phyloP scores from a whole-genome alignment of 1,140 invertebrate genomes.

The Polypedilum vanderplanki region DNA sequence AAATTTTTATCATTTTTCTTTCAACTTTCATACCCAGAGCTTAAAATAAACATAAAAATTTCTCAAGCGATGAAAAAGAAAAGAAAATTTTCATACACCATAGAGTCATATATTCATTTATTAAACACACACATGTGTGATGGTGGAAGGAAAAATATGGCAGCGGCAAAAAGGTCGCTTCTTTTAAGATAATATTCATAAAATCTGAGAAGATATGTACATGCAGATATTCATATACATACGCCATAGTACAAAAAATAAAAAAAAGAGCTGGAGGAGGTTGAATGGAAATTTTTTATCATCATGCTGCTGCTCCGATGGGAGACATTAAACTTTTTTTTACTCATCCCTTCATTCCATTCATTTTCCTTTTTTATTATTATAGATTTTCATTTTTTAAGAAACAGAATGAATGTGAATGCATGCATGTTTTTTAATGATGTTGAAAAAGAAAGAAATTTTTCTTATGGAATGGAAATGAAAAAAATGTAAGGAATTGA shows the following conservation, averaged over 20 bases:
- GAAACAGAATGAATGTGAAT: background rate
- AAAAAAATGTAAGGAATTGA: no score
- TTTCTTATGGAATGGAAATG: no score
- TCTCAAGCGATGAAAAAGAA: background rate
- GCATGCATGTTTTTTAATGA: no score
- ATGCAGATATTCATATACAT: background rate
- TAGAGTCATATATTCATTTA: conserved; percentile 1
- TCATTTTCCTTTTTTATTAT: background rate
- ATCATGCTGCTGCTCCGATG: background rate
- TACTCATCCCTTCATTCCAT: background rate
- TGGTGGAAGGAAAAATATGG: background rate
- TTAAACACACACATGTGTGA: background rate
- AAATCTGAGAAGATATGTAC: conserved; percentile 17
- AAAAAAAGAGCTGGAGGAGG: background rate
- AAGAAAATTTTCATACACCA: background rate
- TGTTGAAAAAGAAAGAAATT: no score
- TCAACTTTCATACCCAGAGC: no score
- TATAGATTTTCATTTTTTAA: background rate
- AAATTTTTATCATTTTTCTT: no score
- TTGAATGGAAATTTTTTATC: background rate
- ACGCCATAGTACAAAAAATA: background rate
- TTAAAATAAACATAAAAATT: background rate
- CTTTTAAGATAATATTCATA: background rate
- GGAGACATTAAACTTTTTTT: conserved; percentile 13
- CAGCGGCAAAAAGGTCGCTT: background rate